Percentiles rank a stretch among this genome's conserved stretches.
phyloP scores from a whole-genome alignment of 2,888 invertebrate genomes.

The Elgonia sp. region DNA sequence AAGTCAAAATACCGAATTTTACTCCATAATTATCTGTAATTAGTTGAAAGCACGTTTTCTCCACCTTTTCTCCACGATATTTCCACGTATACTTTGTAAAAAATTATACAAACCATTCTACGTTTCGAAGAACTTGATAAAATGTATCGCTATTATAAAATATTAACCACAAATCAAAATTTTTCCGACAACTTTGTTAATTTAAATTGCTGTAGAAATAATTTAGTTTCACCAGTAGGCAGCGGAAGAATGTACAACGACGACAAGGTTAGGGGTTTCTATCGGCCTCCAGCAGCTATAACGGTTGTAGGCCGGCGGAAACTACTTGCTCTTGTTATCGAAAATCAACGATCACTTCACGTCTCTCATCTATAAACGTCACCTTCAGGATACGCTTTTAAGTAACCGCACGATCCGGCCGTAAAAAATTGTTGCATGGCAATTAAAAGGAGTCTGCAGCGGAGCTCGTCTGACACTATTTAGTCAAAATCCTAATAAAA shows the following conservation, averaged over 20 bases:
- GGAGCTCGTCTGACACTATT: background rate
- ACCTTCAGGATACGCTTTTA: constrained; percentile 33
- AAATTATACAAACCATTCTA: too few relatives aligned
- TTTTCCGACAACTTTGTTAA: too few relatives aligned
- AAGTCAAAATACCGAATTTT: too few relatives aligned
- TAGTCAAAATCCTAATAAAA: constrained; percentile 27
- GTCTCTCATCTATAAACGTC: constrained; percentile 51
- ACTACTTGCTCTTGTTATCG: constrained; percentile 92
- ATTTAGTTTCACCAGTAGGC: constrained; percentile 32
- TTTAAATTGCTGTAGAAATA: constrained; percentile 21
- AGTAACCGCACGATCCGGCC: background rate
- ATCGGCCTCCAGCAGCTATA: constrained; percentile 96
- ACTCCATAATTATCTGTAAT: too few relatives aligned
- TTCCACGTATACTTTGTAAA: too few relatives aligned
- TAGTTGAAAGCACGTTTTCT: too few relatives aligned
- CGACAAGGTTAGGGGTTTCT: constrained; percentile 93
- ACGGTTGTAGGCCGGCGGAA: constrained; percentile 97
- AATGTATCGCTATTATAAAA: too few relatives aligned
- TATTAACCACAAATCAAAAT: too few relatives aligned
- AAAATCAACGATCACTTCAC: constrained; percentile 79
- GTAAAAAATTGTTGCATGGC: background rate
- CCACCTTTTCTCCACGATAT: too few relatives aligned
- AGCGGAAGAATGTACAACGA: constrained; percentile 65
- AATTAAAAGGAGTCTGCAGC: constrained; percentile 7
- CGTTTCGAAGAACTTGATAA: too few relatives aligned